Base-by-base conservation (phyloP, 2,797 vertebrate genomes). In the Aldrovandia affinis region DNA sequence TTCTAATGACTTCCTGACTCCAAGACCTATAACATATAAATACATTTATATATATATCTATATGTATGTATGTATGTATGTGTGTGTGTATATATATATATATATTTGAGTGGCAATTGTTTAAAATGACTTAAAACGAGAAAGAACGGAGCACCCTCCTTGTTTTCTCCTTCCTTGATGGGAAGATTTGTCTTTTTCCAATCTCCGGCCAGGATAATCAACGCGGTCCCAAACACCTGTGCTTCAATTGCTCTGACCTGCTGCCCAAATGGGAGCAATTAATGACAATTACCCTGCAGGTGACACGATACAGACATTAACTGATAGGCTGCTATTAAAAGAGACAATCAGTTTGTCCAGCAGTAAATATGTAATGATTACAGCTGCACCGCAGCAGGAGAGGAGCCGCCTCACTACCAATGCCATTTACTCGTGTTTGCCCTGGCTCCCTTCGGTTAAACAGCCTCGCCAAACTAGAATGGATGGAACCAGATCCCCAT, bases 291-390 rank as follows among this genome's bases (percentile, higher is more conserved):
- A 96, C 93, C 94, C 93, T 92, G 91, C 93, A 95, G 94, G 95
- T 96, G 95, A 95, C 96, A 95, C 89, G 92, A 92, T 94, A 94
- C 91, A 93, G 95, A 95, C 94, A 94, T 92, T 90, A 94, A 95
- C 94, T 91, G 95, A 96, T 96, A 94, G 93, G 91, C 90, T 92
- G 92, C 92, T 95, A 93, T 93, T 91, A 89, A 89, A 90, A 86
- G 90, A 91, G 93, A 91, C 89, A 89, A 83, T 86, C 85, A 54
- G 87, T 92, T 92, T 94, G 92, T 94, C 93, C 90, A 91, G 86
- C 93, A 93, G 94, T 95, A 95, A 96, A 96, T 96, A 94, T 95
- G 95, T 96, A 95, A 96, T 95, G 94, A 96, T 96, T 95, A 95
- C 94, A 94, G 95, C 92, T 93, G 94, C 92, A 94, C 93, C 90